Evolutionary conservation across 2,888 invertebrate species (phyloP).

Genomic region (Nemurella pictetii): DNA sequence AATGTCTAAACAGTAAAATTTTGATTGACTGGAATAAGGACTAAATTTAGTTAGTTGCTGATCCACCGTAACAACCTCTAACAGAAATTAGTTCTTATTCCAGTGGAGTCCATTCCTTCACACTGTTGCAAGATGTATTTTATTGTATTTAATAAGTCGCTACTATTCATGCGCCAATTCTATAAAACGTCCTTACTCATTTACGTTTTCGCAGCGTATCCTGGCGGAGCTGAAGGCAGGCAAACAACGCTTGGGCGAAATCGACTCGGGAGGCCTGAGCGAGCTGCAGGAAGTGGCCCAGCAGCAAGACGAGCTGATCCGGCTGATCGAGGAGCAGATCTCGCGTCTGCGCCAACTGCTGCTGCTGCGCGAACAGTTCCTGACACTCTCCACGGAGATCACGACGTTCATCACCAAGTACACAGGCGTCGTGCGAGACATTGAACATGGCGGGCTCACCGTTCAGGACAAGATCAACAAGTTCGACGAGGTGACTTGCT

Average conservation of each 20-base stretch:
- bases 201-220: slow-evolving; percentile 60
- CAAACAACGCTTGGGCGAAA: slow-evolving; percentile 70
- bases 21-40: too few relatives aligned
- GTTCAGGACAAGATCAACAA: slow-evolving; percentile 85
- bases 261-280: slow-evolving; percentile 75
- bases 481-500: slow-evolving; percentile 70
- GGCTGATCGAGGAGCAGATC: slow-evolving; percentile 83
- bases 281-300: slow-evolving; percentile 77
- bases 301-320: slow-evolving; percentile 84
- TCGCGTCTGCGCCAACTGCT: slow-evolving; percentile 77
- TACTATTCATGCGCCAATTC: too few relatives aligned
- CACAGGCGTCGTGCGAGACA: slow-evolving; percentile 80
- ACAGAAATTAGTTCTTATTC: too few relatives aligned
- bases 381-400: slow-evolving; percentile 83
- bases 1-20: too few relatives aligned
- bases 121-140: too few relatives aligned
- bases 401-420: slow-evolving; percentile 85
- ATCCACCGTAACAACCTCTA: too few relatives aligned
- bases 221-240: slow-evolving; percentile 76
- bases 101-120: too few relatives aligned
- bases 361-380: slow-evolving; percentile 83
- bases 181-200: too few relatives aligned
- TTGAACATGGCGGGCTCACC: slow-evolving; percentile 80
- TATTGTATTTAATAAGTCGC: too few relatives aligned
- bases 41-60: too few relatives aligned